phyloP scores from a whole-genome alignment of 2,888 invertebrate species.

The Tuberolachnus salignus region DNA sequence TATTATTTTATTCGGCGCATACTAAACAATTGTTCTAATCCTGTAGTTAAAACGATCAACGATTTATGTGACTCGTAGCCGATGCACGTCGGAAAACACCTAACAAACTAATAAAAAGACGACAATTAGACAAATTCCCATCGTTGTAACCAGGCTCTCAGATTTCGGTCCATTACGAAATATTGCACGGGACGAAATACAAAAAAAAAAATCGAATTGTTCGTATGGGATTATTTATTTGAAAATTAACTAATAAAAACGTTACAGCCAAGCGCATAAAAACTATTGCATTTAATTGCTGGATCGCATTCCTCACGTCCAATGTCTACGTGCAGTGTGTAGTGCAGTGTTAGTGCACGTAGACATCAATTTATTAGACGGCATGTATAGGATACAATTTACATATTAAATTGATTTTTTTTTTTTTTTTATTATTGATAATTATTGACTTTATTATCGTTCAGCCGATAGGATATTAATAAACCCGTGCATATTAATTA shows the following conservation, averaged over 20 bases:
- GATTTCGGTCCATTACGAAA: slow-evolving; percentile 30
- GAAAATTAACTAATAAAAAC: not conserved
- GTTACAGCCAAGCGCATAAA: not conserved
- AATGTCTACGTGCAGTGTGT: too few relatives aligned
- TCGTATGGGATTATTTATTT: not conserved
- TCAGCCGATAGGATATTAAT: too few relatives aligned
- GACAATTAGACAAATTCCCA: slow-evolving; percentile 14
- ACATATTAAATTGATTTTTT: too few relatives aligned
- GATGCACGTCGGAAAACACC: slow-evolving; percentile 7
- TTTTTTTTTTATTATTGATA: too few relatives aligned
- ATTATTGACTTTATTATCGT: too few relatives aligned
- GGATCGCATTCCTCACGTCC: too few relatives aligned
- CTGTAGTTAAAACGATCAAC: slow-evolving; percentile 8
- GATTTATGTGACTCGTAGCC: slow-evolving; percentile 32
- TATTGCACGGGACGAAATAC: not conserved
- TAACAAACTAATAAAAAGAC: slow-evolving; percentile 11
- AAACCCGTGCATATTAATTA: too few relatives aligned
- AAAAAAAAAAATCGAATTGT: not conserved
- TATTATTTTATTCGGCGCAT: too few relatives aligned
- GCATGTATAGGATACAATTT: too few relatives aligned
- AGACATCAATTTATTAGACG: too few relatives aligned
- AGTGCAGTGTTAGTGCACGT: too few relatives aligned
- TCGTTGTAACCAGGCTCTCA: not conserved
- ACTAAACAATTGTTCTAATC: too few relatives aligned
- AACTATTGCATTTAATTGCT: slow-evolving; percentile 3